Base-by-base conservation (phyloP, 2,113 vertebrate species). In the Daubentonia madagascariensis region DNA sequence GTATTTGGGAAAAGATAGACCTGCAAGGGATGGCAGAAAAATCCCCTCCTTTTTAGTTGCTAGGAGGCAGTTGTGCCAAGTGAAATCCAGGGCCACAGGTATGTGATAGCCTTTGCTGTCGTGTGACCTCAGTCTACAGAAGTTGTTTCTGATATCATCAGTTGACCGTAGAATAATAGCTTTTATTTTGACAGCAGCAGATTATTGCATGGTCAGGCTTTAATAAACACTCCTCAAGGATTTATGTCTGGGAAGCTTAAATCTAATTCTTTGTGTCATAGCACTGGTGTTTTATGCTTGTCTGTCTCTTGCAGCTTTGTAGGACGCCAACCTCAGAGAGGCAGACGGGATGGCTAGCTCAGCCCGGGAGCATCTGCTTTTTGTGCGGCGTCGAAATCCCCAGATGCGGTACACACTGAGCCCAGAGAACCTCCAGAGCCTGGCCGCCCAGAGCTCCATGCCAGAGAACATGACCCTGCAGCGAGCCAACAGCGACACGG, bases 401-500 rank as follows among this genome's bases (percentile, higher is more conserved):
- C 99, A 99, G 97, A 98, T 99, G 5, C 99, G 99, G 0, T 99
- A 99, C 96, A 99, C 99, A 0, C 98, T 99, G 96, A 99, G 99
- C 98, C 99, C 99, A 0, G 99, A 99, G 97, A 99, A 99, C 98
- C 99, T 99, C 54, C 99, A 99, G 92, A 99, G 99, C 78, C 96
- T 99, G 85, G 98, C 99, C 0, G 99, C 99, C 22, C 99, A 99
- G 98, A 99, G 99, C 91, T 98, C 98, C 68, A 98, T 98, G 98
- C 98, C 94, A 0, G 98, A 97, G 99, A 99, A 97, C 96, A 98
- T 99, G 93, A 99, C 99, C 91, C 98, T 99, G 13, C 99, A 99
- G 17, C 98, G 99, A 54, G 99, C 99, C 93, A 99, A 99, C 98
- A 99, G 99, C 0, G 99, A 99, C 98, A 99, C 99, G 0, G 99